Evolutionary conservation across 2,888 invertebrate species (phyloP).

Genomic region (Noctua janthina): DNA sequence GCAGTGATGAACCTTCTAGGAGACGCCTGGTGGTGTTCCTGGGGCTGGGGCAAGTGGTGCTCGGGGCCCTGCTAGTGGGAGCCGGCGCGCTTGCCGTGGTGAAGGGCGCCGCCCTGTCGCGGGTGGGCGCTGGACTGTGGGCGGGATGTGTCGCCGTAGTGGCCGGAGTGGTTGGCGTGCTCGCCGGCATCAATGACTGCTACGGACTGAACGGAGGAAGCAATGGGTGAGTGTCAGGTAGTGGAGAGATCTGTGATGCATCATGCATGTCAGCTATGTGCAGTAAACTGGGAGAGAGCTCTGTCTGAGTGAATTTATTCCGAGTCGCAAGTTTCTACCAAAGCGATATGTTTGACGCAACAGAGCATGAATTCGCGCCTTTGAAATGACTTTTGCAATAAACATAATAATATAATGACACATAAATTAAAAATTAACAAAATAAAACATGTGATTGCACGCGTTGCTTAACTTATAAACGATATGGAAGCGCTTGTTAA

Average conservation of each 20-base stretch:
- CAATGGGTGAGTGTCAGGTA: slow-evolving; percentile 75
- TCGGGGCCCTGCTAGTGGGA: slow-evolving; percentile 91
- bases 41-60: slow-evolving; percentile 91
- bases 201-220: slow-evolving; percentile 83
- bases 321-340: slow-evolving; percentile 39
- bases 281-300: slow-evolving; percentile 48
- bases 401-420: slow-evolving; percentile 46
- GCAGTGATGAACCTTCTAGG: slow-evolving; percentile 75
- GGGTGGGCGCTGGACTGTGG: slow-evolving; percentile 92
- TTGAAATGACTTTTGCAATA: slow-evolving; percentile 39
- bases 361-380: slow-evolving; percentile 56
- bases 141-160: slow-evolving; percentile 92
- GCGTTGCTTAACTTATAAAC: slow-evolving; percentile 21
- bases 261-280: slow-evolving; percentile 9
- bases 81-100: slow-evolving; percentile 92
- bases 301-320: slow-evolving; percentile 34
- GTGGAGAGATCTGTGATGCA: neutral
- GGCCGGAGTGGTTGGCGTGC: slow-evolving; percentile 91
- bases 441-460: slow-evolving; percentile 22
- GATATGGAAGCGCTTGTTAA: slow-evolving; percentile 20
- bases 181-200: slow-evolving; percentile 91
- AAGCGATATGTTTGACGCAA: slow-evolving; percentile 44
- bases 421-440: slow-evolving; percentile 28
- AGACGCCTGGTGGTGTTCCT: slow-evolving; percentile 87
- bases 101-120: slow-evolving; percentile 90